Percentiles rank a stretch among this genome's conserved stretches.
phyloP scores from a whole-genome alignment of 2,797 vertebrate species.

The Acomys russatus region DNA sequence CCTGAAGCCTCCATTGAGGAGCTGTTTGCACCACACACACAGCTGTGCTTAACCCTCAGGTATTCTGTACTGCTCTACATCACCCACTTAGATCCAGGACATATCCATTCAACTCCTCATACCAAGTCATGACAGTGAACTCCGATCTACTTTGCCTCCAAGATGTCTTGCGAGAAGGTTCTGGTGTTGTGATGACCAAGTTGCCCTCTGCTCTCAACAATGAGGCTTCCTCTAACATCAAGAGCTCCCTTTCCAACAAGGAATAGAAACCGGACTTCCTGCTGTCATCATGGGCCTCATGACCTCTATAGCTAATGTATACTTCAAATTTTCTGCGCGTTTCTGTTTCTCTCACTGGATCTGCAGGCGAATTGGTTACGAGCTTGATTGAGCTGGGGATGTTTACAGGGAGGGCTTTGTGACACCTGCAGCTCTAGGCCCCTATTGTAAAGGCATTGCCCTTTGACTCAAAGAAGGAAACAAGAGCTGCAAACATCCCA shows the following conservation, averaged over 20 bases:
- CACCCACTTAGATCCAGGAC: not conserved
- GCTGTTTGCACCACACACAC: not conserved
- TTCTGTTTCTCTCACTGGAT: not conserved
- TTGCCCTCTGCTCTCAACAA: not conserved
- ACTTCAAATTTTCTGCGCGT: not conserved
- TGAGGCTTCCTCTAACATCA: not conserved
- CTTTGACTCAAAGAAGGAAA: not conserved
- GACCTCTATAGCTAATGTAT: not conserved
- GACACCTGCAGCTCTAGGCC: not conserved
- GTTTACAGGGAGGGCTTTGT: not conserved
- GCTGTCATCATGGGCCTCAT: not conserved
- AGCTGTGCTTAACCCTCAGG: not conserved
- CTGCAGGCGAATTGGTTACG: not conserved
- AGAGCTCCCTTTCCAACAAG: not conserved
- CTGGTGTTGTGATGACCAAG: not conserved
- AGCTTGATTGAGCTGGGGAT: not conserved
- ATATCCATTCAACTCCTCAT: not conserved
- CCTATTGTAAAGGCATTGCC: not conserved
- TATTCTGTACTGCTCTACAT: not conserved
- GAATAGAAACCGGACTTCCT: not conserved
- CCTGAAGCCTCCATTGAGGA: not conserved
- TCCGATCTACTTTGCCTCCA: not conserved
- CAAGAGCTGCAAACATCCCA: constrained; percentile 5
- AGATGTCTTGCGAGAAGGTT: not conserved
- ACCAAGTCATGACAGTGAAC: not conserved